phyloP scores from a whole-genome alignment of 2,888 invertebrate genomes.

The Heliconius ethilla region DNA sequence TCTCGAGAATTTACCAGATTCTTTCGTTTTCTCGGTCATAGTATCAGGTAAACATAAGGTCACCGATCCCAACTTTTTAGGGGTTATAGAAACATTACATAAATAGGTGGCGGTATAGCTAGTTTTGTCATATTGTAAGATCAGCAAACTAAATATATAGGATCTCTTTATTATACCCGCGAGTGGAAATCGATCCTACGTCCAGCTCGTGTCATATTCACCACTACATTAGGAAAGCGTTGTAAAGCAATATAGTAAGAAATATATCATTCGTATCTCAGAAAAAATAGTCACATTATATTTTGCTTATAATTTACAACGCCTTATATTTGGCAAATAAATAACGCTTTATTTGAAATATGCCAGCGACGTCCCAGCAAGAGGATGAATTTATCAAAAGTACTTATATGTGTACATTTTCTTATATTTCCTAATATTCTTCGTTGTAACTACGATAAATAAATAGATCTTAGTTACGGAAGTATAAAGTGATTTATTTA shows the following conservation, averaged over 20 bases:
- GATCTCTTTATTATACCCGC: no score
- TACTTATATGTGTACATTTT: slow-evolving; percentile 17
- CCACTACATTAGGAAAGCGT: neutral
- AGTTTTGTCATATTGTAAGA: neutral
- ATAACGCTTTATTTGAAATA: slow-evolving; percentile 28
- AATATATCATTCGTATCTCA: neutral
- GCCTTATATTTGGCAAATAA: slow-evolving; percentile 21
- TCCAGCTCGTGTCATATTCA: neutral
- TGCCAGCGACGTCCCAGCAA: slow-evolving; percentile 12
- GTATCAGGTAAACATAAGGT: no score
- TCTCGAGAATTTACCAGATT: no score
- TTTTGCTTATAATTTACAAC: slow-evolving; percentile 16
- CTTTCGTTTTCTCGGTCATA: no score
- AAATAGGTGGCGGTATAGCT: no score
- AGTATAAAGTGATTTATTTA: no score
- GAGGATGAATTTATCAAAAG: slow-evolving; percentile 20
- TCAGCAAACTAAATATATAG: neutral
- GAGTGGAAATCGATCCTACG: neutral
- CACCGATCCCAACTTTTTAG: no score
- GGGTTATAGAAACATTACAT: no score
- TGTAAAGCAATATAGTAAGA: neutral
- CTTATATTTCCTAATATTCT: slow-evolving; percentile 6
- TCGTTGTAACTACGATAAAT: neutral
- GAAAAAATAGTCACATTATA: neutral
- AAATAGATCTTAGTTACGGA: neutral